Evolutionary conservation across 1,140 invertebrate species (phyloP).

Genomic region (Apolygus lucorum): DNA sequence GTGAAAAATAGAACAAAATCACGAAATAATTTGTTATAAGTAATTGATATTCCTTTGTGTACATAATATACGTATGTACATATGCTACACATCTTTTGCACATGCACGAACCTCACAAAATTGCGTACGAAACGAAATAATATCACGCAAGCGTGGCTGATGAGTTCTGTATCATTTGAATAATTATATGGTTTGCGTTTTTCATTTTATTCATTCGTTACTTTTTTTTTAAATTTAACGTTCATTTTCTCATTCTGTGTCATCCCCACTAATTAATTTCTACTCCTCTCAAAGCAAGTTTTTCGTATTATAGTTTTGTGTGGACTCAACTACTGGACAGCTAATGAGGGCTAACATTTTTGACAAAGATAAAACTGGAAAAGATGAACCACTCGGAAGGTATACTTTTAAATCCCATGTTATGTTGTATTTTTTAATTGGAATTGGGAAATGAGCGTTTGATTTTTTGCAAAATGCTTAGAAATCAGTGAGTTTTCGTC

Average conservation of each 20-base stretch:
- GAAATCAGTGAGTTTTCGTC: no score
- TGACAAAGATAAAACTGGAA: slow-evolving; percentile 70
- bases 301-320: slow-evolving; percentile 40
- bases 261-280: background rate
- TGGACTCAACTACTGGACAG: slow-evolving; percentile 39
- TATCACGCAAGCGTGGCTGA: slow-evolving; percentile 26
- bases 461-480: no score
- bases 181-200: slow-evolving; percentile 22
- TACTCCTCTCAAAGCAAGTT: background rate
- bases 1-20: no score
- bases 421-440: no score
- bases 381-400: slow-evolving; percentile 74
- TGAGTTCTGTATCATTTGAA: no score
- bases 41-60: no score
- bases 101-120: slow-evolving; percentile 13
- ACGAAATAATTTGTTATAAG: no score
- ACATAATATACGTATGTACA: no score
- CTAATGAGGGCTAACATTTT: slow-evolving; percentile 45
- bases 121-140: no score
- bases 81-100: slow-evolving; percentile 21
- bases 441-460: no score
- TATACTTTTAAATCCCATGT: slow-evolving; percentile 39
- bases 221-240: no score
- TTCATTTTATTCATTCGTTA: slow-evolving; percentile 12
- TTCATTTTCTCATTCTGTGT: no score